phyloP scores from a whole-genome alignment of 2,113 vertebrate genomes.

The Esox niger region DNA sequence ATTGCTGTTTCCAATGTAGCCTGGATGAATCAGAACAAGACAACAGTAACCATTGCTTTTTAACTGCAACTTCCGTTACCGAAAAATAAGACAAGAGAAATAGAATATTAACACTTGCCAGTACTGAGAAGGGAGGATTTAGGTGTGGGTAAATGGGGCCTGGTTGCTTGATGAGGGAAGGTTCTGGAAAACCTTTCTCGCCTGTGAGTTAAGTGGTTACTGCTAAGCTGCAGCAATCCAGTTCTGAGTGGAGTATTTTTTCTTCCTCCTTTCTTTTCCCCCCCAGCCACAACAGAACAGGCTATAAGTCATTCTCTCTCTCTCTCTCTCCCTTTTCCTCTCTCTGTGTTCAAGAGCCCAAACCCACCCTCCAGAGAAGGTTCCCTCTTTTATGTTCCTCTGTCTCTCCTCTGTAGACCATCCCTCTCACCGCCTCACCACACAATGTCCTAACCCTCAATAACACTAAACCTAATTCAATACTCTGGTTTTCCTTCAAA shows the following conservation, averaged over 20 bases:
- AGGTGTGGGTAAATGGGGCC: conserved; percentile 17
- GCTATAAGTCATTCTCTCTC: too few relatives aligned
- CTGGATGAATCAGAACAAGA: neutral
- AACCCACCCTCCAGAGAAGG: neutral
- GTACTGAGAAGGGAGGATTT: conserved; percentile 37
- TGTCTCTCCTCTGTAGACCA: neutral
- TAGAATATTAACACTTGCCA: neutral
- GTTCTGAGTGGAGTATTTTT: neutral
- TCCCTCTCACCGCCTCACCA: neutral
- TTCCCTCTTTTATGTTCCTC: neutral
- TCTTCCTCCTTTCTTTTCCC: neutral
- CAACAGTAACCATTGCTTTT: neutral
- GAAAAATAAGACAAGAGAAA: neutral
- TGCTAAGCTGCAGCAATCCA: conserved; percentile 13
- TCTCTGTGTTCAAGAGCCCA: neutral
- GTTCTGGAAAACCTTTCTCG: conserved; percentile 6
- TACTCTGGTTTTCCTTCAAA: neutral
- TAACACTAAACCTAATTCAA: neutral
- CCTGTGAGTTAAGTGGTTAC: conserved; percentile 14
- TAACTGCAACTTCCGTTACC: neutral
- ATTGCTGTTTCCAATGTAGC: neutral
- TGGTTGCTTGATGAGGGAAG: neutral
- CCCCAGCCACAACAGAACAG: neutral
- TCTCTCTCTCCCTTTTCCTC: neutral
- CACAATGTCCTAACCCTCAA: neutral